These are phyloP conservation scores for Xenopus tropicalis DNA, from an alignment of 2,113 vertebrate genomes.

Conservation along the genomic window DNA sequence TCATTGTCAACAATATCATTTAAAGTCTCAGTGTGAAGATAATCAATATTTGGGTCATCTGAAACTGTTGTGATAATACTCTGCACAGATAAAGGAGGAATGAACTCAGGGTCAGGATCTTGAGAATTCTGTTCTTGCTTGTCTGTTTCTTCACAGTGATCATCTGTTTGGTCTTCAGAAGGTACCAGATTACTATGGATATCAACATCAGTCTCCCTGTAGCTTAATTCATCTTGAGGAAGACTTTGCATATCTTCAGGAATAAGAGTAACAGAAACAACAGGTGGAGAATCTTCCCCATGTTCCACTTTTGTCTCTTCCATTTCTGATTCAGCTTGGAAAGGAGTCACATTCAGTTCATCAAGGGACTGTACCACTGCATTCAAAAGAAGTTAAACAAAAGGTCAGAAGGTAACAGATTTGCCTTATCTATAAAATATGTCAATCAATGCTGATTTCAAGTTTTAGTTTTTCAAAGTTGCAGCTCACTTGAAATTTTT, in stretches of 20 bases:
- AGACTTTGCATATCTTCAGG: not conserved
- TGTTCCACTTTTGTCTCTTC: not conserved
- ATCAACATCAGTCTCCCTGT: conserved; percentile 20
- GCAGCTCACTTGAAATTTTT: too few species aligned
- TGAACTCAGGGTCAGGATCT: not conserved
- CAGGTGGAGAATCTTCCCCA: not conserved
- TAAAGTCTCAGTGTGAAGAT: conserved; percentile 14
- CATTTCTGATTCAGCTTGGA: not conserved
- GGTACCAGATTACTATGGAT: not conserved
- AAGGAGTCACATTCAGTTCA: not conserved
- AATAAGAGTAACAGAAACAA: not conserved
- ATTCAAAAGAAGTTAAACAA: not conserved
- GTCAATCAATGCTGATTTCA: too few species aligned
- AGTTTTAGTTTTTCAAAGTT: too few species aligned
- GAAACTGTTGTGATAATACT: not conserved
- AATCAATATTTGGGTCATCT: not conserved
- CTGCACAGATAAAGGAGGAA: not conserved
- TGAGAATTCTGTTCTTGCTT: not conserved
- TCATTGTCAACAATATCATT: not conserved
- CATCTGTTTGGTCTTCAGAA: not conserved
- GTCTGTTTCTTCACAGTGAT: conserved; percentile 9
- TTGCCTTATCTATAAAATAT: too few species aligned
- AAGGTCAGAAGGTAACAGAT: too few species aligned
- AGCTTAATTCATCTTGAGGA: not conserved
- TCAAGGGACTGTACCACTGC: not conserved